Base-by-base conservation (phyloP, 2,888 invertebrate genomes). In the Ischnus inquisitorius region DNA sequence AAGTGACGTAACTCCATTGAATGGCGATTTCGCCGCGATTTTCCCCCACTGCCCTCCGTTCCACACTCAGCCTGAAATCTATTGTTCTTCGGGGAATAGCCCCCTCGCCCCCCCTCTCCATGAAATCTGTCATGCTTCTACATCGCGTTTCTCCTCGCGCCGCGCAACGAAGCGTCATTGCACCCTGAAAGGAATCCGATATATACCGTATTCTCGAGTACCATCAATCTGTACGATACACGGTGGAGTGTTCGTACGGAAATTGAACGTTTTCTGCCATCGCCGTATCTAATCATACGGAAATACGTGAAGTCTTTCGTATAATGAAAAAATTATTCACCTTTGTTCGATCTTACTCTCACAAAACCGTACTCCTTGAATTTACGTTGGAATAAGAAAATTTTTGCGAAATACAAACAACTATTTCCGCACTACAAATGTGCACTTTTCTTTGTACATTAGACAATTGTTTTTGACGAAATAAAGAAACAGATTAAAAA, bases 1-100 rank as follows among this genome's bases (percentile, higher is more conserved):
- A 91, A 90, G 89, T 90, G 91, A 88, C 89, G 90, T 89, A 90
- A 92, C 90, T 89, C 91, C 89, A 92, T 92, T 90, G 91, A 91
- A 88, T 87, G 87, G 87, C 89, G 90, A 91, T 91, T 91, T 88
- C 87, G 88, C 87, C 88, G 88, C 87, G 86, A 90, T 89, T 90
- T 87, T 71, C 65, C 88, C 87, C 87, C 87, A 86, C 85, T 84
- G 85, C 84, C 84, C 88, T 88, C 85, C 85, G 86, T 88, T 88
- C 88, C 87, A 86, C 87, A 86, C 88, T 86, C 88, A 84, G 86
- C 81, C 88, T 89, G 87, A 89, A 90, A 89, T 91, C 90, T 88
- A 91, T 92, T 91, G 91, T 92, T 90, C 92, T 89, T 90, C 87
- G 84, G 89, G 88, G 89, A 90, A 88, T 89, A 88, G 87, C 85